Conservation (phyloP, 30 jellyfish, hydroid and myxozoan genomes). For the Aurelia aurita complex sp. Pacific region DNA sequence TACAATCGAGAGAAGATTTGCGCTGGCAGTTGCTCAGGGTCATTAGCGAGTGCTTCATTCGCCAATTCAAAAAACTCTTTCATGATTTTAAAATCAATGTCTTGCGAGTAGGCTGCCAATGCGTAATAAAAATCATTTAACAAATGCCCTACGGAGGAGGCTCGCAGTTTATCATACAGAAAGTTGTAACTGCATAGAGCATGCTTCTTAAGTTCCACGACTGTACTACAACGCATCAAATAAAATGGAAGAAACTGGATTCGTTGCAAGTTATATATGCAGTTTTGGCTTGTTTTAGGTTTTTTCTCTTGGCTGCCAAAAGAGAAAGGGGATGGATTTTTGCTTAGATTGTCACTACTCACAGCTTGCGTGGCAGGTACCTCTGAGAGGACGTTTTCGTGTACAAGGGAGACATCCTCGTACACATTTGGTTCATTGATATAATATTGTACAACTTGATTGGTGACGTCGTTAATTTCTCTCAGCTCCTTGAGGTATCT, state of each 20-base stretch:
- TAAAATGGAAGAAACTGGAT: conserved; percentile 49
- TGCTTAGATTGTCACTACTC: neutral
- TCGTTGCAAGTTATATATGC: conserved; percentile 23
- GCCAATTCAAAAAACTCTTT: conserved; percentile 67
- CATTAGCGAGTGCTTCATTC: conserved; percentile 52
- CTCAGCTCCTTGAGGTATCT: conserved; percentile 18
- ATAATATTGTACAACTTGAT: conserved; percentile 13
- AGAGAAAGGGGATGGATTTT: neutral
- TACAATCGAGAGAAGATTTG: conserved; percentile 64
- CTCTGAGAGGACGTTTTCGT: neutral
- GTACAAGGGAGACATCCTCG: neutral
- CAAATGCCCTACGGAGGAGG: conserved; percentile 58
- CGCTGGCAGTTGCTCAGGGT: conserved; percentile 73
- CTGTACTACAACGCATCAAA: conserved; percentile 7
- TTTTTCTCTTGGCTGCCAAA: neutral
- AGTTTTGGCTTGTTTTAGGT: neutral
- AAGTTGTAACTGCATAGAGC: conserved; percentile 57
- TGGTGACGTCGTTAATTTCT: neutral
- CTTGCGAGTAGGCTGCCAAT: conserved; percentile 41
- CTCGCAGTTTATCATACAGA: conserved; percentile 48
- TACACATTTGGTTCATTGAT: conserved; percentile 38
- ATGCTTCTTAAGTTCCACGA: conserved; percentile 28
- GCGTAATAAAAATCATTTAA: conserved; percentile 54
- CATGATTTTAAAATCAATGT: conserved; percentile 49
- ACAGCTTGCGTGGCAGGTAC: too few relatives aligned